Conservation (phyloP, 2,888 invertebrate species). For the Drosophila nigricruria region DNA sequence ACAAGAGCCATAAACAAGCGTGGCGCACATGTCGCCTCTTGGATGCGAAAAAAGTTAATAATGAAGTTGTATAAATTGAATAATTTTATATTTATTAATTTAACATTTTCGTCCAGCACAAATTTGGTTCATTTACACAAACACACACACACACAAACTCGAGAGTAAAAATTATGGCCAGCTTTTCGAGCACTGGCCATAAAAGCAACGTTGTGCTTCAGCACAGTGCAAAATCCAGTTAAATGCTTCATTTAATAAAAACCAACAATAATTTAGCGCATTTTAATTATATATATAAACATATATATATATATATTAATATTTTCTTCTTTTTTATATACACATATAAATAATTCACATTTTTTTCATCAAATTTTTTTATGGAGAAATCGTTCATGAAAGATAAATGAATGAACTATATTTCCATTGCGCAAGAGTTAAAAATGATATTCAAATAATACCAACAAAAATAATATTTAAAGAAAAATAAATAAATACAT, state of each 20-base stretch:
- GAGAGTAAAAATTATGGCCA: slow-evolving; percentile 28
- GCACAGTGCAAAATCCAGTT: slow-evolving; percentile 7
- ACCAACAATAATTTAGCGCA: slow-evolving; percentile 33
- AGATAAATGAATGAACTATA: slow-evolving; percentile 10
- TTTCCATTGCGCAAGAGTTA: background rate
- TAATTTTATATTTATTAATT: slow-evolving; percentile 68
- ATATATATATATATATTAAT: background rate
- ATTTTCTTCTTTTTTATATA: background rate
- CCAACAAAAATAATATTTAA: no score
- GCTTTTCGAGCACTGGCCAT: slow-evolving; percentile 48
- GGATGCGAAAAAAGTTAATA: slow-evolving; percentile 59
- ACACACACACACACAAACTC: background rate
- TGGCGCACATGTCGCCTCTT: slow-evolving; percentile 58
- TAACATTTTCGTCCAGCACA: slow-evolving; percentile 40
- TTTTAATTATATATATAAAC: background rate
- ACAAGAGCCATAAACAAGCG: slow-evolving; percentile 52
- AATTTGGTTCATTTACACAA: slow-evolving; percentile 35
- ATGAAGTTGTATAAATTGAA: slow-evolving; percentile 75
- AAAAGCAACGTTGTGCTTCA: slow-evolving; percentile 36
- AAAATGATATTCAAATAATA: background rate
- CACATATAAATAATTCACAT: background rate
- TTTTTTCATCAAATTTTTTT: slow-evolving; percentile 20
- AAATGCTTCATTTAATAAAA: slow-evolving; percentile 36
- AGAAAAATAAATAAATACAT: no score
- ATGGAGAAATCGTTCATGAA: slow-evolving; percentile 26